These are phyloP conservation scores for Epinephelus fuscoguttatus DNA, from an alignment of 2,113 vertebrate species.

Conservation along the genomic window DNA sequence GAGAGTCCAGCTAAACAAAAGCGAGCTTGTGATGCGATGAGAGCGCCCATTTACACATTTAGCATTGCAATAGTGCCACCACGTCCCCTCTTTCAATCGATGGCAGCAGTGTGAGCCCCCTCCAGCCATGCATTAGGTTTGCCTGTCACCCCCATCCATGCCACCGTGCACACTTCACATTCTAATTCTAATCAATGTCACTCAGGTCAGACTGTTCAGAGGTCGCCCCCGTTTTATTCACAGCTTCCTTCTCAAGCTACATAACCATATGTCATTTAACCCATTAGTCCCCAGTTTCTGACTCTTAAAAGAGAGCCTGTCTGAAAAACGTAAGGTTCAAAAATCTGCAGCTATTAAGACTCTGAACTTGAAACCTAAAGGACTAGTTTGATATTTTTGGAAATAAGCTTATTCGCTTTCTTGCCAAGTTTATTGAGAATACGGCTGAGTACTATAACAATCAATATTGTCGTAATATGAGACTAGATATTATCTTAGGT, in stretches of 20 bases:
- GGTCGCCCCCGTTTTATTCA: constrained; percentile 76
- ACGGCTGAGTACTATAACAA: no score
- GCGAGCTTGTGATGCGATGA: constrained; percentile 30
- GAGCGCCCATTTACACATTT: constrained; percentile 61
- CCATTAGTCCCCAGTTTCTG: constrained; percentile 72
- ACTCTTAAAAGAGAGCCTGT: constrained; percentile 35
- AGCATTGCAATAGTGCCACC: constrained; percentile 71
- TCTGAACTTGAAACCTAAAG: neutral
- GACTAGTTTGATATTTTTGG: neutral
- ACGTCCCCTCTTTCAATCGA: constrained; percentile 51
- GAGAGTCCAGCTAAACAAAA: constrained; percentile 42
- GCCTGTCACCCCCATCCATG: constrained; percentile 70
- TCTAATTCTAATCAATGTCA: constrained; percentile 87
- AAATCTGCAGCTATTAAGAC: neutral
- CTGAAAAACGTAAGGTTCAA: constrained; percentile 5
- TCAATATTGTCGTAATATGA: no score
- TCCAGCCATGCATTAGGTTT: constrained; percentile 73
- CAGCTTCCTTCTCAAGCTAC: constrained; percentile 79
- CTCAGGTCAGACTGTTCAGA: constrained; percentile 82
- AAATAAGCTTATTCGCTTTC: neutral
- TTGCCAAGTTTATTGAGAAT: neutral
- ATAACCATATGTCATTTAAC: constrained; percentile 87
- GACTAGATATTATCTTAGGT: no score
- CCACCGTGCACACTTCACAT: constrained; percentile 82
- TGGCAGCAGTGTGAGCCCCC: constrained; percentile 47